phyloP scores from a whole-genome alignment of 2,888 invertebrate genomes.

The Eumacrocentrus americanus region DNA sequence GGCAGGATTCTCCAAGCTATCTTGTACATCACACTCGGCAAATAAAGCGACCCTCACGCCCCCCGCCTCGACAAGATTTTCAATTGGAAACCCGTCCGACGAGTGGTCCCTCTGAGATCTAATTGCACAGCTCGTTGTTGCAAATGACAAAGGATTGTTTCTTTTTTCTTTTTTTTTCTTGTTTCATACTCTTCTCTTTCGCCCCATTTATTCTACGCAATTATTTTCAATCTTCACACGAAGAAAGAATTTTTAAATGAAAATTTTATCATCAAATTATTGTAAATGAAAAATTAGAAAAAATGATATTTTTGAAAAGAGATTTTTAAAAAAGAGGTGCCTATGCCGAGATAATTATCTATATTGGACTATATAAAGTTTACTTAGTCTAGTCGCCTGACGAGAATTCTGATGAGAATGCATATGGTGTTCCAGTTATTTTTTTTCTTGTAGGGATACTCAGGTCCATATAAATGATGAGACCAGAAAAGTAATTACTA shows the following conservation, averaged over 20 bases:
- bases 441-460: neutral
- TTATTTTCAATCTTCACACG: neutral
- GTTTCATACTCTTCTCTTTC: neutral
- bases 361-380: no score
- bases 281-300: no score
- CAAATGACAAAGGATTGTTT: constrained; percentile 16
- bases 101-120: constrained; percentile 32
- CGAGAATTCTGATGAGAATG: no score
- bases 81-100: constrained; percentile 35
- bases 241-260: neutral
- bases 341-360: neutral
- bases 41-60: constrained; percentile 29
- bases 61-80: constrained; percentile 31
- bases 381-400: no score
- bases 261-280: neutral
- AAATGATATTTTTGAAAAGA: neutral
- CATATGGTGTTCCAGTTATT: no score
- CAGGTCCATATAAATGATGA: no score
- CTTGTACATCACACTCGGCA: constrained; percentile 35
- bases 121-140: constrained; percentile 32
- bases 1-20: constrained; percentile 18
- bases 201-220: neutral
- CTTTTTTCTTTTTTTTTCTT: neutral
- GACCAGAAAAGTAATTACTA: no score
- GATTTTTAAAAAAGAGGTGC: neutral